Evolutionary conservation across 2,888 invertebrate species (phyloP), one percentile per base, ranked within the genome.

Genomic region (Alsophila aescularia): DNA sequence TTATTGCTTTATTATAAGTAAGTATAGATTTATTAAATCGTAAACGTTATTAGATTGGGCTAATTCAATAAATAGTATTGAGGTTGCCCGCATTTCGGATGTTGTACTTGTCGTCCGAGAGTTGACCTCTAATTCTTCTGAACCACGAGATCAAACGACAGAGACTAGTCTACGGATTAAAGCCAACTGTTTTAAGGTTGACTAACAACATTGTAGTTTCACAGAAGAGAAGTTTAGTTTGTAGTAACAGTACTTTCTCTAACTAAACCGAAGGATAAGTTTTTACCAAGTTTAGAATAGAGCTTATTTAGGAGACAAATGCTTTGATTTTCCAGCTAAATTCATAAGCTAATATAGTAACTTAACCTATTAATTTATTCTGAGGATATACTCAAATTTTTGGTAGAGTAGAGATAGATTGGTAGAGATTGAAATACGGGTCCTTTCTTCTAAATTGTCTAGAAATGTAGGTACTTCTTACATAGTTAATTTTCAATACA

Each of bases 151-250:
- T 48, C 37, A 48, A 39, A 52, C 35, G 34, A 14, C 18, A 42
- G 41, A 42, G 35, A 45, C 45, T 44, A 37, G 16, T 29, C 15
- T 9, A 12, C 21, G 29, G 52, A 53, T 42, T 47, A 47, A 15
- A 13, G 1, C 40, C 13, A 31, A 39, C 29, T 29, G 35, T 16
- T 43, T 43, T 34, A 32, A 29, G 35, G 35, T 31, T 31, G 37
- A 12, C 10, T 24, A 34, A 24, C 56, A 58, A 69, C 71, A 69
- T 67, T 70, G 64, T 43, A 14, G 54, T 61, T 59, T 42, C 51
- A 39, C 16, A 50, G 35, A 16, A 43, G 27, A n/a, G n/a, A n/a
- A n/a, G n/a, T 34, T 31, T 12, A 16, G 16, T 44, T 44, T 39
- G 21, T 31, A 15, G 29, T 50, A 14, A 18, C 13, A 14, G n/a